These are phyloP conservation scores for Plectus sambesii DNA, from an alignment of 1,140 invertebrate species.

Conservation along the genomic window DNA sequence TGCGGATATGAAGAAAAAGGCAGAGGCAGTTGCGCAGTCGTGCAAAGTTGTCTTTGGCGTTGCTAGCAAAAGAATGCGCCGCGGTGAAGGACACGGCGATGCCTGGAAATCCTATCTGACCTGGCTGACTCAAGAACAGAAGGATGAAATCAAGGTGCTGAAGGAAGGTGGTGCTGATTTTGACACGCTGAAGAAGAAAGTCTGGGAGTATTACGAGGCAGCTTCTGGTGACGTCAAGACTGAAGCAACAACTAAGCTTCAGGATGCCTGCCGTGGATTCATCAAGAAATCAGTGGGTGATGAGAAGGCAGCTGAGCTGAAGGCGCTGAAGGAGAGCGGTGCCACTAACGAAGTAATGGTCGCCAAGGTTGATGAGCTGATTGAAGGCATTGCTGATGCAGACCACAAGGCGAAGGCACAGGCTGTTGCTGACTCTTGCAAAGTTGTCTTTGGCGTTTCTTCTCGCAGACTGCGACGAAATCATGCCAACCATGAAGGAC, in stretches of 20 bases:
- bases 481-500: neutral
- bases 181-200: constrained; percentile 1
- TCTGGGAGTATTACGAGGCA: constrained; percentile 1
- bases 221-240: too few relatives aligned
- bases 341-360: too few relatives aligned
- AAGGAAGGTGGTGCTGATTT: neutral
- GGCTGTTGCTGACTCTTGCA: constrained; percentile 10
- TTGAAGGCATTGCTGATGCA: too few relatives aligned
- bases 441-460: constrained; percentile 6
- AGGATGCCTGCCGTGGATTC: too few relatives aligned
- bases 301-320: too few relatives aligned
- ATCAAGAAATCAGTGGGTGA: too few relatives aligned
- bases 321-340: too few relatives aligned
- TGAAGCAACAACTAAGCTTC: too few relatives aligned
- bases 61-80: neutral
- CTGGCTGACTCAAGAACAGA: constrained; percentile 3
- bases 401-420: constrained; percentile 18
- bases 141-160: constrained; percentile 3
- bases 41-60: constrained; percentile 2
- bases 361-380: too few relatives aligned
- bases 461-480: neutral
- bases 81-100: constrained; percentile 4
- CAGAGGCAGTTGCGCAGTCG: neutral
- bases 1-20: neutral
- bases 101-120: constrained; percentile 7